Base-by-base conservation (phyloP, 2,888 invertebrate genomes). In the Myopa testacea region DNA sequence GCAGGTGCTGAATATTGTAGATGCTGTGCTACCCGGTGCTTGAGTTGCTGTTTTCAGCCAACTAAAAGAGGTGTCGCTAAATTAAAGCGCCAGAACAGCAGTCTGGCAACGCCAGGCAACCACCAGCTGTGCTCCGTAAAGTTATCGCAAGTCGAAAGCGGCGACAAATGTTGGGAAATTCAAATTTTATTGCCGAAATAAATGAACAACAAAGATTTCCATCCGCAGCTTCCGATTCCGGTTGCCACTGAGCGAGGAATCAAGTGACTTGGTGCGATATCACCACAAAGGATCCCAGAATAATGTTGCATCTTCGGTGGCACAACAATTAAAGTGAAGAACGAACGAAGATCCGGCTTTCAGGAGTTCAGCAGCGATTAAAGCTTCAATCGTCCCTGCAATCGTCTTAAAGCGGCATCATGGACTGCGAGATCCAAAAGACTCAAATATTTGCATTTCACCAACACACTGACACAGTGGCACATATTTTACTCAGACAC, bases 1-100 rank as follows among this genome's bases (percentile, higher is more conserved):
- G 70, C 78, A 78, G 78, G 70, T 74, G 77, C 45, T 73, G 34
- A 74, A 68, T 7, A 26, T 75, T 79, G 79, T 79, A 52, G 82
- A 77, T 80, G 81, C 80, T 82, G 81, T n/a, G n/a, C n/a, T n/a
- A n/a, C n/a, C n/a, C n/a, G n/a, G n/a, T n/a, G n/a, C n/a, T n/a
- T n/a, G n/a, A n/a, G n/a, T n/a, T n/a, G n/a, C n/a, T n/a, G n/a
- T n/a, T n/a, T n/a, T n/a, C 45, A 50, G 45, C n/a, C 45, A 73
- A 45, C 19, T 5, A 10, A 45, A 37, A 38, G 63, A 74, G 1
- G 16, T 74, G 65, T 52, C 45, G 65, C 50, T 52, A 65, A 74
- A 74, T 65, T 65, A 74, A 63, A 45, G 10, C 45, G 45, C 45
- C 7, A 45, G 50, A 50, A 65, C 50, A 74, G 52, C 63, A 65